Evolutionary conservation across 2,113 vertebrate genomes (phyloP).

Genomic region (Oostethus manadensis): DNA sequence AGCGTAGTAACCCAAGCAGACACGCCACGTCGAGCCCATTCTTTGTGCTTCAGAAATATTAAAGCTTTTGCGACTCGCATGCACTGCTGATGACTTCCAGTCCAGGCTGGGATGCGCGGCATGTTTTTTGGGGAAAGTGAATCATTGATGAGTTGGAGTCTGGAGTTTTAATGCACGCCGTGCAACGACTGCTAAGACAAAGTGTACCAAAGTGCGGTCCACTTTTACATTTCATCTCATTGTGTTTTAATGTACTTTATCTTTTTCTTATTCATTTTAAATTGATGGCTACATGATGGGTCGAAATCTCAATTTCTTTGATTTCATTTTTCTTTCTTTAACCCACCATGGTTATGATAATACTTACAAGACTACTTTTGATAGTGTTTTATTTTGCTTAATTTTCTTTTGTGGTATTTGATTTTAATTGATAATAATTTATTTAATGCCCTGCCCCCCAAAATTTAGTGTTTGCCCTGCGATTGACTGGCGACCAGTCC

Average conservation of each 20-base stretch:
- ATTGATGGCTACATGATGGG: background rate
- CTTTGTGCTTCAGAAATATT: background rate
- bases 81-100: background rate
- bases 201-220: background rate
- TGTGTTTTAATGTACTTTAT: background rate
- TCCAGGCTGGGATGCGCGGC: slow-evolving; percentile 28
- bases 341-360: no score
- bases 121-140: slow-evolving; percentile 22
- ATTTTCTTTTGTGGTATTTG: background rate
- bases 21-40: no score
- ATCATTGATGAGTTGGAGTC: slow-evolving; percentile 31
- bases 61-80: background rate
- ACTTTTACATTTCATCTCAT: no score
- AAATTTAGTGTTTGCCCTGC: no score
- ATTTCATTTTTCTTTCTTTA: no score
- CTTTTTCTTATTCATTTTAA: background rate
- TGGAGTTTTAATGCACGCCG: slow-evolving; percentile 20
- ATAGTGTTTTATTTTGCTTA: background rate
- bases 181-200: slow-evolving; percentile 17
- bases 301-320: no score
- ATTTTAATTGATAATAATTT: background rate
- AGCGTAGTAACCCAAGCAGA: no score
- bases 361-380: no score
- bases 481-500: no score
- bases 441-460: no score